Conservation (phyloP, 1,140 invertebrate genomes). For the Drosophila azteca region DNA sequence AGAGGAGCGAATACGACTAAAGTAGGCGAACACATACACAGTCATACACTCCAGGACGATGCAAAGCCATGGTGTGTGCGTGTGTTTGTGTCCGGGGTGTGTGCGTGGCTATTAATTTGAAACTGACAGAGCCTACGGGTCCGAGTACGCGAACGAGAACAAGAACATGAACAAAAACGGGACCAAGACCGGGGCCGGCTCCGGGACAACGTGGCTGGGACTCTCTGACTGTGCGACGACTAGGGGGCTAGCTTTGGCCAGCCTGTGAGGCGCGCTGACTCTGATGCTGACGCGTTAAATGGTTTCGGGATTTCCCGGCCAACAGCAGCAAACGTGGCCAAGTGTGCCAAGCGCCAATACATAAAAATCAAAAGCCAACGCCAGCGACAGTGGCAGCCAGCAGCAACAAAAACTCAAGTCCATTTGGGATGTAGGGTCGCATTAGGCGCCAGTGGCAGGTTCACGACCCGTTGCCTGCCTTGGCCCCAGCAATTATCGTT, state of each 20-base stretch:
- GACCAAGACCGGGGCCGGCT: conserved; percentile 1
- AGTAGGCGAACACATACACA: conserved; percentile 47
- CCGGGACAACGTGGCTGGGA: conserved; percentile 61
- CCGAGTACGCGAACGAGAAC: conserved; percentile 4
- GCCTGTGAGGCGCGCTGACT: conserved; percentile 60
- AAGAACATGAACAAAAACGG: too few species aligned
- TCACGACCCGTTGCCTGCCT: conserved; percentile 69
- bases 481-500: conserved; percentile 58
- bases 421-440: conserved; percentile 62
- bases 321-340: conserved; percentile 50
- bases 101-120: conserved; percentile 75
- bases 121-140: conserved; percentile 73
- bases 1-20: conserved; percentile 27
- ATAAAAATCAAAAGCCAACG: conserved; percentile 74
- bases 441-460: conserved; percentile 66
- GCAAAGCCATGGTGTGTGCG: conserved; percentile 34
- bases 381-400: conserved; percentile 2
- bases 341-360: conserved; percentile 71
- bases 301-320: conserved; percentile 72
- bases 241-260: conserved; percentile 61
- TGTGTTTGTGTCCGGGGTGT: conserved; percentile 31
- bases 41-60: conserved; percentile 24
- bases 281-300: conserved; percentile 79
- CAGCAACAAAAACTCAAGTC: conserved; percentile 49
- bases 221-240: conserved; percentile 33